These are phyloP conservation scores for Lytechinus variegatus DNA, from an alignment of 35 echinoderm and acorn worm genomes.

Conservation along the genomic window DNA sequence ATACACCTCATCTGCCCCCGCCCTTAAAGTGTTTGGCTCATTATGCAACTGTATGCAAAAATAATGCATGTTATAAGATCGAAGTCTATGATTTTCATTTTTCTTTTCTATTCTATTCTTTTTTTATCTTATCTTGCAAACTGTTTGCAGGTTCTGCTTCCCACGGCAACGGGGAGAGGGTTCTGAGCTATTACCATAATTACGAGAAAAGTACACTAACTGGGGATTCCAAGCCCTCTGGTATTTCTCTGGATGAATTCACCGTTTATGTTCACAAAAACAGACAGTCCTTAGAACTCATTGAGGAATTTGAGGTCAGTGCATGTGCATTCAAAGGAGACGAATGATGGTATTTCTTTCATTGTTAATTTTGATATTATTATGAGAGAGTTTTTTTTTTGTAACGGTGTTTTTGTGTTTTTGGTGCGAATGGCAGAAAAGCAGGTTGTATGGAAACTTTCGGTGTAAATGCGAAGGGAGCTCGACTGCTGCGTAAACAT, in stretches of 20 bases:
- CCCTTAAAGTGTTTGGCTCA: too few relatives aligned
- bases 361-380: background rate
- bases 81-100: too few relatives aligned
- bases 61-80: too few relatives aligned
- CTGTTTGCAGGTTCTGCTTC: background rate
- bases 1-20: too few relatives aligned
- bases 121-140: too few relatives aligned
- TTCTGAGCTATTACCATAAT: background rate
- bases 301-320: constrained; percentile 33
- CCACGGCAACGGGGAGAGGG: background rate
- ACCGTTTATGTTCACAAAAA: background rate
- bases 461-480: background rate
- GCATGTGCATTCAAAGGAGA: background rate
- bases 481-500: background rate
- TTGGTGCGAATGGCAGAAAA: background rate
- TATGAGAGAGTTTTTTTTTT: too few relatives aligned
- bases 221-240: background rate
- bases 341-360: background rate
- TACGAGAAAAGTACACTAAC: background rate
- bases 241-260: constrained; percentile 19
- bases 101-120: too few relatives aligned
- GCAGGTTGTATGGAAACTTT: background rate
- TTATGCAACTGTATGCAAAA: too few relatives aligned
- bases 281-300: constrained; percentile 24
- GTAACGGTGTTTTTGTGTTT: too few relatives aligned